A percentile compares a stretch with the other conserved stretches of the same genome.
phyloP scores from a whole-genome alignment of 1,140 invertebrate species.

The Tetraneura akinire region DNA sequence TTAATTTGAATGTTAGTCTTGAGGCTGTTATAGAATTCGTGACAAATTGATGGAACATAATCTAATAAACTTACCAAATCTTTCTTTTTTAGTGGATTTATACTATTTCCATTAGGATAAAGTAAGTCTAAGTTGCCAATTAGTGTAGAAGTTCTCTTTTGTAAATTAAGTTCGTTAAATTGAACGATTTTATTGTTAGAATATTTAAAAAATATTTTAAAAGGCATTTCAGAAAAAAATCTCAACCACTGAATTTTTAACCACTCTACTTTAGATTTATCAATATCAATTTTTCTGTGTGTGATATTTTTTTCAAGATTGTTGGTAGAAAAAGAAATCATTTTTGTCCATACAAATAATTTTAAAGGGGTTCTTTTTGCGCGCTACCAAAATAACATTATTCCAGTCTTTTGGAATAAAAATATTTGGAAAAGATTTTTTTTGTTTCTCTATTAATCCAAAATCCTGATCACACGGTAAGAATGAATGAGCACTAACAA shows the following conservation, averaged over 20 bases:
- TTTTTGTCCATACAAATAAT: constrained; percentile 15
- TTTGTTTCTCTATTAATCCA: constrained; percentile 51
- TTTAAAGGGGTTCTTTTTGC: constrained; percentile 36
- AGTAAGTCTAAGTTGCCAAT: constrained; percentile 5
- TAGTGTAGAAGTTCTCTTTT: constrained; percentile 21
- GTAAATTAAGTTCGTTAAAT: constrained; percentile 8
- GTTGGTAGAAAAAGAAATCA: constrained; percentile 33
- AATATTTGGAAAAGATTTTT: constrained; percentile 6
- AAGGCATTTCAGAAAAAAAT: constrained; percentile 10
- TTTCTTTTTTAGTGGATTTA: constrained; percentile 39
- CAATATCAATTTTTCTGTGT: constrained; percentile 22
- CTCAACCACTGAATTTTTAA: constrained; percentile 46
- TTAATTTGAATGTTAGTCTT: background rate
- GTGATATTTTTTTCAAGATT: background rate
- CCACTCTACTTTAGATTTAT: constrained; percentile 33
- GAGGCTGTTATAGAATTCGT: background rate
- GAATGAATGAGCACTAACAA: constrained; percentile 56
- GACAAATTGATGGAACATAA: constrained; percentile 15
- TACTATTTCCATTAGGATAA: constrained; percentile 29
- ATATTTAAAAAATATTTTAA: constrained; percentile 40
- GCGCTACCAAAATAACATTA: background rate
- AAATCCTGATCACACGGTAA: constrained; percentile 52
- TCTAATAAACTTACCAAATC: constrained; percentile 25
- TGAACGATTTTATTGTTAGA: constrained; percentile 6
- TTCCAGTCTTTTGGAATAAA: constrained; percentile 25